A percentile compares a stretch with the other conserved stretches of the same genome.
phyloP scores from a whole-genome alignment of 2,797 vertebrate genomes.

The Sebastes oblongus region DNA sequence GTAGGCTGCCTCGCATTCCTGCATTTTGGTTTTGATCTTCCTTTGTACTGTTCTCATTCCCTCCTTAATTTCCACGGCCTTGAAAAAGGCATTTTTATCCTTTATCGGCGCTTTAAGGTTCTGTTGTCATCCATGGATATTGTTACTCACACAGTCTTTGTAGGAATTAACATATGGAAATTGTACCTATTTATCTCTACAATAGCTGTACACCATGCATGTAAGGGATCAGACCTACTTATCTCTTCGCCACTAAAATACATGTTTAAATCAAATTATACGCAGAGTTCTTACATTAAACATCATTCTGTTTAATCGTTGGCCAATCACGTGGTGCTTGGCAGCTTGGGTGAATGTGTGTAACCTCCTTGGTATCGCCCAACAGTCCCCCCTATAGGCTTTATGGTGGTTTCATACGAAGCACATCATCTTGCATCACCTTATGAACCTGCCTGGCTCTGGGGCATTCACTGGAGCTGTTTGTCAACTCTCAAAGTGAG shows the following conservation, averaged over 20 bases:
- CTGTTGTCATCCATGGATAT: background rate
- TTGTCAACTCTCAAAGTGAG: background rate
- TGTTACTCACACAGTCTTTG: background rate
- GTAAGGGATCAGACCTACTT: background rate
- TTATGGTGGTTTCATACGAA: background rate
- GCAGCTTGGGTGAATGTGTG: background rate
- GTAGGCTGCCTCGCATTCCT: background rate
- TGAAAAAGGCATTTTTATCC: background rate
- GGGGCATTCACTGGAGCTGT: background rate
- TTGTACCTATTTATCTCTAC: background rate
- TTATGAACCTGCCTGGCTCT: background rate
- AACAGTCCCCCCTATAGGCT: background rate
- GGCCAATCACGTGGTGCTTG: background rate
- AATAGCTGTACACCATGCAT: background rate
- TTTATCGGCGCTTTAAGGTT: background rate
- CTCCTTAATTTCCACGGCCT: background rate
- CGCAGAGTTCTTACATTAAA: background rate
- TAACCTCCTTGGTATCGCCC: background rate
- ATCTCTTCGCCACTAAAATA: background rate
- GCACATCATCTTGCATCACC: background rate
- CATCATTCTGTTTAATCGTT: background rate
- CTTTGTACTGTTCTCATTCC: background rate
- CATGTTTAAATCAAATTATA: background rate
- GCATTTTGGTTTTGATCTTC: slow-evolving; percentile 4
- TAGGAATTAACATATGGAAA: background rate